A percentile compares a stretch with the other conserved stretches of the same genome.
These are phyloP conservation scores for Lagenorhynchus albirostris DNA, from an alignment of 2,113 vertebrate genomes.

Conservation along the genomic window DNA sequence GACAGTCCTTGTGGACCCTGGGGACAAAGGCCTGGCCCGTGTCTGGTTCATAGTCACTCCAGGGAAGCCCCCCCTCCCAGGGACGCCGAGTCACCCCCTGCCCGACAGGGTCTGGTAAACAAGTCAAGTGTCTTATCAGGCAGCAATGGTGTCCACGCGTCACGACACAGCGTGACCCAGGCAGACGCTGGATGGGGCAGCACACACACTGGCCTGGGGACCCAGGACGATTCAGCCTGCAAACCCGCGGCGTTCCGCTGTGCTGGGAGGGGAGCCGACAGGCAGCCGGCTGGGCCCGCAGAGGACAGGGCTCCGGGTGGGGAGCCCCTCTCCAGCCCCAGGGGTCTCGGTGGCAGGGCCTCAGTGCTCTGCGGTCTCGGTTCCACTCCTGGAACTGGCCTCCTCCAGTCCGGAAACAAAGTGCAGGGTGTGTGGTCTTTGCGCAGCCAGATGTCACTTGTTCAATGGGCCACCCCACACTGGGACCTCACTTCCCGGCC, in stretches of 20 bases:
- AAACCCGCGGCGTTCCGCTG: fast-evolving
- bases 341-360: slow-evolving; percentile 68
- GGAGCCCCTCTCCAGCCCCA: slow-evolving; percentile 54
- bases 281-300: slow-evolving; percentile 74
- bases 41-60: neutral
- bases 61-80: neutral
- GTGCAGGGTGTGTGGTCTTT: fast-evolving
- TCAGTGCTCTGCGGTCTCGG: slow-evolving; percentile 57
- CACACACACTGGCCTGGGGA: neutral
- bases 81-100: neutral
- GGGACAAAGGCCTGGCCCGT: neutral
- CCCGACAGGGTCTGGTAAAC: neutral
- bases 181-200: neutral
- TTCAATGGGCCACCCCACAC: fast-evolving
- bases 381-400: neutral
- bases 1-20: neutral
- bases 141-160: neutral
- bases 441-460: neutral
- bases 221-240: neutral
- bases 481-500: too few species aligned
- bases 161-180: neutral
- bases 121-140: neutral
- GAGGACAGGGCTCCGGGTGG: slow-evolving; percentile 75
- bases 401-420: slow-evolving; percentile 32
- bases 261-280: slow-evolving; percentile 71